These are phyloP conservation scores for Conomelus anceps DNA, from an alignment of 2,888 invertebrate species.

Conservation along the genomic window DNA sequence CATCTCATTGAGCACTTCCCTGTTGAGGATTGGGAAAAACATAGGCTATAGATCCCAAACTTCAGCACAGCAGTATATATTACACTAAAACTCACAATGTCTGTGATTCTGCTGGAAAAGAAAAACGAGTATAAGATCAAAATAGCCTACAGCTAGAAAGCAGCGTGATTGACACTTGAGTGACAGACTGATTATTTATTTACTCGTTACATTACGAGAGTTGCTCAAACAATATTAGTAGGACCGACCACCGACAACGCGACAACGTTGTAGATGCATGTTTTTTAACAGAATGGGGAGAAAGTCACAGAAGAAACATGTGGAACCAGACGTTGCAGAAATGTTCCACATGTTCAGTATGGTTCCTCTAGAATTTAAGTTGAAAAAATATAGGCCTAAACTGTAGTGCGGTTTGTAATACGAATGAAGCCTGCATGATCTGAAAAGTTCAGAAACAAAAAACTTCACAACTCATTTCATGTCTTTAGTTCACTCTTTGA, in stretches of 20 bases:
- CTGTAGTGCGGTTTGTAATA: neutral
- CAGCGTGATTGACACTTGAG: neutral
- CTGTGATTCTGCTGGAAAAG: neutral
- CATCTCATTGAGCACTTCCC: no score
- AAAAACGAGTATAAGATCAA: neutral
- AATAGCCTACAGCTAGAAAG: neutral
- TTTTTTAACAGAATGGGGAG: neutral
- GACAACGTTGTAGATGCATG: neutral
- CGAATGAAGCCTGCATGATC: neutral
- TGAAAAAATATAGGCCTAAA: no score
- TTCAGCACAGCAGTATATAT: no score
- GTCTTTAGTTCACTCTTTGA: no score
- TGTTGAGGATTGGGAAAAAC: neutral
- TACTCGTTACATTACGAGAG: neutral
- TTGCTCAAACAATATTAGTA: neutral
- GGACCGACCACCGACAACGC: neutral
- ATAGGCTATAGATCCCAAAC: neutral
- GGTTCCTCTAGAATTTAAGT: no score
- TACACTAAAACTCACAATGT: neutral
- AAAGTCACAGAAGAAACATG: neutral
- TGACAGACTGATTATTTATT: neutral
- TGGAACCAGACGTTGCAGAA: neutral
- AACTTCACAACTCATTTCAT: neutral
- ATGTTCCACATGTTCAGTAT: neutral
- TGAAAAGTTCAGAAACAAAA: neutral